Conservation (phyloP, 1,140 invertebrate genomes). For the Nomia melanderi region DNA sequence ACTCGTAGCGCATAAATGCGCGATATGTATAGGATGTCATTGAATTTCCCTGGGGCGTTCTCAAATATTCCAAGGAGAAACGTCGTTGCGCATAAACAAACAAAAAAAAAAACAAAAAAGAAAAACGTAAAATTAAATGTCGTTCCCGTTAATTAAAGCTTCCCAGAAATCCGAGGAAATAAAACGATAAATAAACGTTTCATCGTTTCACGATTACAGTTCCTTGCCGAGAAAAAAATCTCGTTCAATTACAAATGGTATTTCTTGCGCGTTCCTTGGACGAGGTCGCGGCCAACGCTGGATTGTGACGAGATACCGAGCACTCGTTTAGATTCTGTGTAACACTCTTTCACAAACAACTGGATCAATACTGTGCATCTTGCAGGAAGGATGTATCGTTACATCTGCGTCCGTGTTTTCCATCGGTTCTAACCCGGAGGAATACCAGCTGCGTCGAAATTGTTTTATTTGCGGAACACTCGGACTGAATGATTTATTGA, state of each 20-base stretch:
- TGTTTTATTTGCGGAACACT: neutral
- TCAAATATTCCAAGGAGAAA: too few species aligned
- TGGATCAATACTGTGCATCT: constrained; percentile 37
- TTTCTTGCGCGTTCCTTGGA: neutral
- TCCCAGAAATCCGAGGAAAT: neutral
- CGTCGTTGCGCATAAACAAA: too few species aligned
- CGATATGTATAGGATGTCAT: too few species aligned
- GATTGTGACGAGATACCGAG: neutral
- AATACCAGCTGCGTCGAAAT: neutral
- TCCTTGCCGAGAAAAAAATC: neutral
- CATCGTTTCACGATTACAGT: neutral
- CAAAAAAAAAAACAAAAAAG: too few species aligned
- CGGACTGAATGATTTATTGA: constrained; percentile 37
- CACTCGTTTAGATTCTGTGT: constrained; percentile 12
- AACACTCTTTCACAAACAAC: constrained; percentile 37
- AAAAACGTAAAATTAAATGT: too few species aligned
- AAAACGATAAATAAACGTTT: neutral
- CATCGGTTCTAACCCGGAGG: neutral
- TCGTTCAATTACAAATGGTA: neutral
- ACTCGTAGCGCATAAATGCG: neutral
- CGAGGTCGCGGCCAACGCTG: neutral
- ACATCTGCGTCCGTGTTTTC: constrained; percentile 6
- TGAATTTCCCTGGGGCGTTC: too few species aligned
- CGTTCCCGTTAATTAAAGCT: too few species aligned
- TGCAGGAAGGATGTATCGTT: constrained; percentile 32